A percentile compares a stretch with the other conserved stretches of the same genome.
phyloP scores from a whole-genome alignment of 2,888 invertebrate species.

The Vesta saturnalis region DNA sequence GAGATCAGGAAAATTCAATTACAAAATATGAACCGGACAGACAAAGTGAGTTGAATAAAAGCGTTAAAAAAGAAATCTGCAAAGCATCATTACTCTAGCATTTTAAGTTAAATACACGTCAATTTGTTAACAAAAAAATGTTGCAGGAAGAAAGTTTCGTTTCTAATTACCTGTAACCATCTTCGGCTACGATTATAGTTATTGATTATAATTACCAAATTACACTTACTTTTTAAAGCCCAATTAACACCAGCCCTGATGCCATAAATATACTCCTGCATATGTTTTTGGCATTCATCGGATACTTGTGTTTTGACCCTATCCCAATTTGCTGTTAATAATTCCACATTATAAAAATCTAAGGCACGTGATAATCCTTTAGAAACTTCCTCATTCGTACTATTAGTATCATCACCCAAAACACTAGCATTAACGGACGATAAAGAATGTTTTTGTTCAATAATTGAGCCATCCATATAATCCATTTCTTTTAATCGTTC shows the following conservation, averaged over 20 bases:
- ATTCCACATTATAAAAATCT: conserved; percentile 68
- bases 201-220: neutral
- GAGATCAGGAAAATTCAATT: too few species aligned
- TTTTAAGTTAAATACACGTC: too few species aligned
- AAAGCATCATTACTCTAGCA: too few species aligned
- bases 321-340: conserved; percentile 68
- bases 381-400: conserved; percentile 37
- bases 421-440: conserved; percentile 50
- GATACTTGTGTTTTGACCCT: conserved; percentile 62
- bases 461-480: conserved; percentile 47
- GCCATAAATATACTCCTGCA: conserved; percentile 70
- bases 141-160: too few species aligned
- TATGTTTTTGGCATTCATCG: conserved; percentile 66
- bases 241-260: conserved; percentile 69
- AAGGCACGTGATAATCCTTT: conserved; percentile 65
- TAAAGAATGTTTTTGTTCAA: conserved; percentile 49
- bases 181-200: neutral
- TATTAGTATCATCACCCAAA: conserved; percentile 41
- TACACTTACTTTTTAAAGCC: conserved; percentile 81
- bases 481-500: conserved; percentile 47
- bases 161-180: neutral
- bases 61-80: too few species aligned
- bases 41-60: too few species aligned
- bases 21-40: too few species aligned
- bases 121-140: too few species aligned